Conservation (phyloP, 37 sponge, comb jelly and placozoan genomes). For the Crambe crambe region DNA sequence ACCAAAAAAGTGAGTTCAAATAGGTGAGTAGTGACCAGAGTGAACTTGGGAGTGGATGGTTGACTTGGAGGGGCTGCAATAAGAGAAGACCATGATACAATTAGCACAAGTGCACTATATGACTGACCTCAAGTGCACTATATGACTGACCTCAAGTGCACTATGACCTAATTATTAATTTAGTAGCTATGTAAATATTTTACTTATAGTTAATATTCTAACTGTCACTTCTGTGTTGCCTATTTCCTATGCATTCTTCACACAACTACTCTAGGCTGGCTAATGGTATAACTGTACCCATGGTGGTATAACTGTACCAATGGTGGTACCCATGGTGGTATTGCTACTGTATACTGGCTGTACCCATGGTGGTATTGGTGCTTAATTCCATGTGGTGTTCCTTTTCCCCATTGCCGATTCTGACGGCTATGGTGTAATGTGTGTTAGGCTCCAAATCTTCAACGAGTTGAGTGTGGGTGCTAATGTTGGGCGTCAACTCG, state of each 20-base stretch:
- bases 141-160: no score
- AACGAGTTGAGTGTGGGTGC: neutral
- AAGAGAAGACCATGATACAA: neutral
- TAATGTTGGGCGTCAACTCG: neutral
- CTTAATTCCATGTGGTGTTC: neutral
- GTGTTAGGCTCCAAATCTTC: neutral
- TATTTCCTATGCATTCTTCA: no score
- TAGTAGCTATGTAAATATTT: no score
- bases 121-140: no score
- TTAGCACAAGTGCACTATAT: no score
- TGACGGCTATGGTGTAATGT: neutral
- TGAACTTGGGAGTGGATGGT: neutral
- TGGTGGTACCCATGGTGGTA: no score
- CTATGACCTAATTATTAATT: no score
- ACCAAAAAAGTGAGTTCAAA: neutral
- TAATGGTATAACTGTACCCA: no score
- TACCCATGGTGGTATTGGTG: neutral
- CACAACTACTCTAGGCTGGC: no score
- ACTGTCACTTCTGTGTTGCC: no score
- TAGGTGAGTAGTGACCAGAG: neutral
- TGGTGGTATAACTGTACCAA: no score
- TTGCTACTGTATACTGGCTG: neutral
- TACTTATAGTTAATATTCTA: no score
- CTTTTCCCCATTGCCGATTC: neutral
- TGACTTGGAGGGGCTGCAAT: neutral